phyloP scores from a whole-genome alignment of 2,888 invertebrate species.

The Eupithecia centaureata region DNA sequence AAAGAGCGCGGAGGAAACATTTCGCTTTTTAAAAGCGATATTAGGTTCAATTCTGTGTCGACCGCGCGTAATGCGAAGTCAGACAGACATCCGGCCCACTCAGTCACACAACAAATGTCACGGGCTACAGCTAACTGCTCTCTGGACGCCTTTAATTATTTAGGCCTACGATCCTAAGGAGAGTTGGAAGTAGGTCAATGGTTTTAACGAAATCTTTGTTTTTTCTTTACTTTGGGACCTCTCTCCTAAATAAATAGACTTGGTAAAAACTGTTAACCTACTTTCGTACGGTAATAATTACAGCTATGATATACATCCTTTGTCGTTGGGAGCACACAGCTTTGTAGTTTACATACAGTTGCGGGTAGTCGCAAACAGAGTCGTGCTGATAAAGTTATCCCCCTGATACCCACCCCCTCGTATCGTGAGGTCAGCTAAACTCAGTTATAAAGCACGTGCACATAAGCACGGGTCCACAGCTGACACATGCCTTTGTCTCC shows the following conservation, averaged over 20 bases:
- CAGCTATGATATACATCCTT: neutral
- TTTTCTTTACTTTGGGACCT: conserved; percentile 1
- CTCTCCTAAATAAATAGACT: conserved; percentile 4
- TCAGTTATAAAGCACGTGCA: conserved; percentile 8
- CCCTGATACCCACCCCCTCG: neutral
- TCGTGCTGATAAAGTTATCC: conserved; percentile 16
- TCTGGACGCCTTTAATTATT: conserved; percentile 5
- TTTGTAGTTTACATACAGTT: neutral
- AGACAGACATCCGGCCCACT: neutral
- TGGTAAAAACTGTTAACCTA: neutral
- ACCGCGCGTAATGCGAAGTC: neutral
- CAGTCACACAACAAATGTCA: neutral
- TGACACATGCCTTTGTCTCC: neutral
- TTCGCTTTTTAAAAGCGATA: conserved; percentile 14
- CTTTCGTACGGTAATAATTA: neutral
- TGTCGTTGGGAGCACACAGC: conserved; percentile 1
- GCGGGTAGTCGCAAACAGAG: conserved; percentile 8
- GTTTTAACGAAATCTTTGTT: conserved; percentile 4
- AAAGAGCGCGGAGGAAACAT: conserved; percentile 22
- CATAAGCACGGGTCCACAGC: neutral
- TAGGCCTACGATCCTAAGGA: conserved; percentile 4
- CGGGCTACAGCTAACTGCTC: neutral
- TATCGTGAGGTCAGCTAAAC: neutral
- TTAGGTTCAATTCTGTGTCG: conserved; percentile 13
- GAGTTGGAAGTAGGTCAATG: conserved; percentile 7